Evolutionary conservation across 2,797 vertebrate species (phyloP).

Genomic region (Spinibarbus caldwelli): DNA sequence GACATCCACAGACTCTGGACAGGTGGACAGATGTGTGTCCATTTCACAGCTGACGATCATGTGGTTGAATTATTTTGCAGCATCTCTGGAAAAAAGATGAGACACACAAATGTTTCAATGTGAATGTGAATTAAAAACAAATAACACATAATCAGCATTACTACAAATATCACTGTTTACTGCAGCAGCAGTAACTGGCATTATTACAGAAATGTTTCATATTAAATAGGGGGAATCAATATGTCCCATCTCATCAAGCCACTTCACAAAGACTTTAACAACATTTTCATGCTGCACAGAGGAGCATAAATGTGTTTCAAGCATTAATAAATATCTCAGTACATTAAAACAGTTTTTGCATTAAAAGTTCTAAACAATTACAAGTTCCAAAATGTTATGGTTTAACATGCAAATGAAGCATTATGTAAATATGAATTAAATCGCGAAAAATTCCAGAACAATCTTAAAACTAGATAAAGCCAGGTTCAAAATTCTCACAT

Average conservation of each 20-base stretch:
- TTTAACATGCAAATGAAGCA: background rate
- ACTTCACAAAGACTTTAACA: background rate
- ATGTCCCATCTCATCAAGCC: no score
- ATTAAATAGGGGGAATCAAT: no score
- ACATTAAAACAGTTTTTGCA: background rate
- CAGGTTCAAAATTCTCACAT: background rate
- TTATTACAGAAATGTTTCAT: background rate
- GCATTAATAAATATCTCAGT: background rate
- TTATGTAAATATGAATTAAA: background rate
- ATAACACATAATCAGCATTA: background rate
- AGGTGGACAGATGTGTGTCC: background rate
- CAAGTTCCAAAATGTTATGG: no score
- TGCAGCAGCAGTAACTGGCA: background rate
- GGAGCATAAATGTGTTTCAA: no score
- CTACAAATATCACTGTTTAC: background rate
- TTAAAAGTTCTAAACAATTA: background rate
- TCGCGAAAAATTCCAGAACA: background rate
- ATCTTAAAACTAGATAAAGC: no score
- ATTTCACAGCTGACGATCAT: slow-evolving; percentile 49
- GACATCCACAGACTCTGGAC: background rate
- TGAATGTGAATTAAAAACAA: background rate
- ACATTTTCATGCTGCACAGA: no score
- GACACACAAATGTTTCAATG: background rate
- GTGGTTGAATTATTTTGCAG: slow-evolving; percentile 50
- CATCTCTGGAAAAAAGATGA: slow-evolving; percentile 64